Evolutionary conservation across 2,113 vertebrate genomes (phyloP).

Genomic region (Synodontis membranacea): DNA sequence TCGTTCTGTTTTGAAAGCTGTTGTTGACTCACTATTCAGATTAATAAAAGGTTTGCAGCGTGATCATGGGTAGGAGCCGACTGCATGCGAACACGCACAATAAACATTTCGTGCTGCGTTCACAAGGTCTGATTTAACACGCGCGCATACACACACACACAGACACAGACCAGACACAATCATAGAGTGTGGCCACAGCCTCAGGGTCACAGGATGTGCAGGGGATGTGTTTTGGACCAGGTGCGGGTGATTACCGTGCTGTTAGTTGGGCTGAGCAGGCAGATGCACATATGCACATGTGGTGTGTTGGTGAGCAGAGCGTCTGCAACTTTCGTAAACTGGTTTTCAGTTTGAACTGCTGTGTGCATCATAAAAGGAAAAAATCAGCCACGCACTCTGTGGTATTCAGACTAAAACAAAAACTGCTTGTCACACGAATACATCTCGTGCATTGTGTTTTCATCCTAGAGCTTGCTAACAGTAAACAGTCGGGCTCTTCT

Average conservation of each 20-base stretch:
- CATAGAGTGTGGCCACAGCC: not conserved
- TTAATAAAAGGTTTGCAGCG: conserved; percentile 29
- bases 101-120: not conserved
- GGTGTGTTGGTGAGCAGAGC: not conserved
- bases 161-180: not conserved
- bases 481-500: not conserved
- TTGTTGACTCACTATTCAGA: conserved; percentile 7
- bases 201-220: conserved; percentile 24
- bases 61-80: not conserved
- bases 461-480: not conserved
- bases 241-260: not conserved
- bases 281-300: not conserved
- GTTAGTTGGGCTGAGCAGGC: not conserved
- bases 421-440: not conserved
- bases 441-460: not conserved
- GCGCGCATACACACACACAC: not conserved
- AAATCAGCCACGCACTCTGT: not conserved
- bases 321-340: no score
- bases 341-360: no score
- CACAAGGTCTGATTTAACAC: not conserved
- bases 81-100: not conserved
- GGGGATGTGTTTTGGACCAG: conserved; percentile 19
- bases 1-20: not conserved
- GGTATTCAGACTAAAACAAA: not conserved
- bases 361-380: not conserved